Conservation (phyloP, 2,797 vertebrate genomes). For the Nannoperca australis region DNA sequence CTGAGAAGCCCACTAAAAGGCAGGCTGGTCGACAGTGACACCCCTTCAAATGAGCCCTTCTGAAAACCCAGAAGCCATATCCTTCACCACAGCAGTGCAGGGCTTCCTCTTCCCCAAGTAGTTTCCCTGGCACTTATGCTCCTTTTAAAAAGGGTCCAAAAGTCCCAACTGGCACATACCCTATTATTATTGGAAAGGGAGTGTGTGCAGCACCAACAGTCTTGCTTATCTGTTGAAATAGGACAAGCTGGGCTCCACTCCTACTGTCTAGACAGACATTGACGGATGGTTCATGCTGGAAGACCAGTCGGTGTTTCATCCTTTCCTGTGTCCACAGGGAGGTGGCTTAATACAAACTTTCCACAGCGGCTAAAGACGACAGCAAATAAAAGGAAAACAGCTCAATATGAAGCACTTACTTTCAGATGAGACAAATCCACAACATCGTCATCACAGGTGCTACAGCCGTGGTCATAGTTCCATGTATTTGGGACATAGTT, state of each 20-base stretch:
- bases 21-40: conserved; percentile 80
- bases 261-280: conserved; percentile 62
- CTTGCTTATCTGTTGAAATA: conserved; percentile 71
- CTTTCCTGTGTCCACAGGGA: conserved; percentile 46
- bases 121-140: conserved; percentile 62
- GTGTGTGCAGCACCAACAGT: conserved; percentile 22
- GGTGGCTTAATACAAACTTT: conserved; percentile 41
- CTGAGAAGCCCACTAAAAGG: conserved; percentile 78
- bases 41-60: conserved; percentile 85
- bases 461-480: conserved; percentile 93
- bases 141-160: conserved; percentile 70
- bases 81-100: conserved; percentile 80
- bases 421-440: conserved; percentile 88
- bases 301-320: conserved; percentile 31
- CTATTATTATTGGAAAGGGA: conserved; percentile 73
- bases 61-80: conserved; percentile 86
- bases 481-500: conserved; percentile 97
- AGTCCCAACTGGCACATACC: conserved; percentile 37
- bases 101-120: conserved; percentile 76
- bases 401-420: conserved; percentile 84
- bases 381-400: conserved; percentile 35
- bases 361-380: conserved; percentile 30
- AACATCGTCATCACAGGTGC: conserved; percentile 88
- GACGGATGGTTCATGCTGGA: conserved; percentile 43
- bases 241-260: conserved; percentile 15